Evolutionary conservation across 2,113 vertebrate species (phyloP).

Genomic region (Jacana jacana): DNA sequence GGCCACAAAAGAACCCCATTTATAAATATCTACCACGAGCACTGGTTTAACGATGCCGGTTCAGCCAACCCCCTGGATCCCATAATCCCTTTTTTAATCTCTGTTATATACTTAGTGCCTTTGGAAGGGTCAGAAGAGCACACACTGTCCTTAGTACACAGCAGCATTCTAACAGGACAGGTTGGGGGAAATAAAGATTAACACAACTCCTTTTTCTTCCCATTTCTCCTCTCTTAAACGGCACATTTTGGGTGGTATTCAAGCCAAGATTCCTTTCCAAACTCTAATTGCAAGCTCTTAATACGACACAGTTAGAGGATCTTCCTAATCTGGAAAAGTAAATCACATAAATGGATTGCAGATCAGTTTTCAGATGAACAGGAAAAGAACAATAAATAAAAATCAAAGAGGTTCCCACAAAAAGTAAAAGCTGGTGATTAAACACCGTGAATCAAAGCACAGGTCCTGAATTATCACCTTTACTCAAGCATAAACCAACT

Average conservation of each 20-base stretch:
- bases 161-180: neutral
- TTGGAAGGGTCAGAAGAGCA: neutral
- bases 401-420: neutral
- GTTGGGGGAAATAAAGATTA: neutral
- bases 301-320: slow-evolving; percentile 36
- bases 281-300: slow-evolving; percentile 18
- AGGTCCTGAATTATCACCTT: neutral
- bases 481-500: neutral
- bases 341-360: slow-evolving; percentile 61
- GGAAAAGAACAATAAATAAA: too few relatives aligned
- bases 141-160: neutral
- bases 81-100: slow-evolving; percentile 47
- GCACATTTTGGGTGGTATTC: neutral
- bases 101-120: neutral
- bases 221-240: rapidly evolving
- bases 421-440: neutral
- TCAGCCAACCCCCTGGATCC: neutral
- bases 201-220: neutral
- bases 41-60: neutral
- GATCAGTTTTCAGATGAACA: slow-evolving; percentile 18
- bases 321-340: slow-evolving; percentile 57
- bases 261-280: neutral
- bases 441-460: neutral
- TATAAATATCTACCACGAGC: slow-evolving; percentile 6
- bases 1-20: slow-evolving; percentile 18